phyloP scores from a whole-genome alignment of 2,888 invertebrate genomes.

The Heliothis peltigera region DNA sequence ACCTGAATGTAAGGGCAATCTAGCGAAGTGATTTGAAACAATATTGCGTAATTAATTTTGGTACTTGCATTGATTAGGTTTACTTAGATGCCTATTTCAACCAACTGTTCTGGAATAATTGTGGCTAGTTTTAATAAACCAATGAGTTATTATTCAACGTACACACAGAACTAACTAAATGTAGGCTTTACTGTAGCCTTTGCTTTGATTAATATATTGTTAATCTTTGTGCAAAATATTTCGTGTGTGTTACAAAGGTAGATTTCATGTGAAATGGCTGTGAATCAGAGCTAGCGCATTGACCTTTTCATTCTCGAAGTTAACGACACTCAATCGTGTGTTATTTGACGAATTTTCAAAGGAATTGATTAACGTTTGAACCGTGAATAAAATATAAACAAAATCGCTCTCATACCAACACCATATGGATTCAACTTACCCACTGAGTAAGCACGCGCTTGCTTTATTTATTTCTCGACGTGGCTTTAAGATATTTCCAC shows the following conservation, averaged over 20 bases:
- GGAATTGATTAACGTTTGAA: slow-evolving; percentile 7
- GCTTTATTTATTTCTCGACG: slow-evolving; percentile 30
- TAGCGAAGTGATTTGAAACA: slow-evolving; percentile 45
- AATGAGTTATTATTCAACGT: background rate
- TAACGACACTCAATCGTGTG: background rate
- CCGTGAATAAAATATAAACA: slow-evolving; percentile 14
- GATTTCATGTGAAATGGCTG: background rate
- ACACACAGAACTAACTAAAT: too few relatives aligned
- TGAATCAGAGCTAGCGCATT: background rate
- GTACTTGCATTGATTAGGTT: slow-evolving; percentile 22
- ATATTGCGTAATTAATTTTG: slow-evolving; percentile 36
- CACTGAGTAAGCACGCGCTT: slow-evolving; percentile 22
- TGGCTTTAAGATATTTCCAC: slow-evolving; percentile 44
- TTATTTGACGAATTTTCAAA: background rate
- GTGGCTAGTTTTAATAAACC: background rate
- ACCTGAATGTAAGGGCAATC: slow-evolving; percentile 47
- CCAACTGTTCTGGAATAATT: background rate
- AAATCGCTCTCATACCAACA: slow-evolving; percentile 17
- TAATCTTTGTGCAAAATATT: too few relatives aligned
- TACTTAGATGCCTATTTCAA: background rate
- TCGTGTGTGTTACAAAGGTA: too few relatives aligned
- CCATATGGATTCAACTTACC: slow-evolving; percentile 15
- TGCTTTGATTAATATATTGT: too few relatives aligned
- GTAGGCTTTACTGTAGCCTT: too few relatives aligned
- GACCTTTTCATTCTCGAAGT: background rate